Base-by-base conservation (phyloP, 2,797 vertebrate genomes). In the Acanthopagrus latus region DNA sequence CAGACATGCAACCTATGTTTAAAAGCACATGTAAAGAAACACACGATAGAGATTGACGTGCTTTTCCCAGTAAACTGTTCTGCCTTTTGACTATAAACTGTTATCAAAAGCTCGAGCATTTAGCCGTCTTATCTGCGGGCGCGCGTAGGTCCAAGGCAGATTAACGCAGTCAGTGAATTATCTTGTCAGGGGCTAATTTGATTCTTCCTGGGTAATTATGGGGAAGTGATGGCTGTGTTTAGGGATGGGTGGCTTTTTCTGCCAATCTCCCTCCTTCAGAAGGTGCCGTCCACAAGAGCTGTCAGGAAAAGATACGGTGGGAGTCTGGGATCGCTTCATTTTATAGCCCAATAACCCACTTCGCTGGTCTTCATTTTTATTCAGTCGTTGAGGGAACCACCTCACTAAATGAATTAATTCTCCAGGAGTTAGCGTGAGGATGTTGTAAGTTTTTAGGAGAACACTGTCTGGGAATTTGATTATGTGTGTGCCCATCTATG, bases 131-230 rank as follows among this genome's bases (percentile, higher is more conserved):
- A 91, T 92, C 93, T 85, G 74, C 54, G 48, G 81, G 70, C 64
- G 18, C 12, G 55, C 86, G 69, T 33, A 3, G 68, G 87, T 84
- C 86, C 64, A 27, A 76, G 50, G 71, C 77, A 84, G 78, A 90
- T 79, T 82, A 80, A 79, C 78, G 70, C 82, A 83, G 83, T 86
- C 70, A 75, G 86, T 94, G 89, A 92, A 93, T 94, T 90, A 93
- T 93, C 93, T 93, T 91, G 93, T 94, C 91, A 91, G 90, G 64
- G 81, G 88, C 87, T 92, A 89, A 95, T 94, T 91, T 92, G 86
- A 93, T 94, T 94, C 90, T 93, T 93, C 83, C 82, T 74, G 86
- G 83, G 89, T 93, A 93, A 95, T 95, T 95, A 92, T 86, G 85
- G 86, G 85, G 81, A 93, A 90, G 88, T 89, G 81, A 91, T 86